Base-by-base conservation (phyloP, 2,797 vertebrate species). In the Protonibea diacanthus region DNA sequence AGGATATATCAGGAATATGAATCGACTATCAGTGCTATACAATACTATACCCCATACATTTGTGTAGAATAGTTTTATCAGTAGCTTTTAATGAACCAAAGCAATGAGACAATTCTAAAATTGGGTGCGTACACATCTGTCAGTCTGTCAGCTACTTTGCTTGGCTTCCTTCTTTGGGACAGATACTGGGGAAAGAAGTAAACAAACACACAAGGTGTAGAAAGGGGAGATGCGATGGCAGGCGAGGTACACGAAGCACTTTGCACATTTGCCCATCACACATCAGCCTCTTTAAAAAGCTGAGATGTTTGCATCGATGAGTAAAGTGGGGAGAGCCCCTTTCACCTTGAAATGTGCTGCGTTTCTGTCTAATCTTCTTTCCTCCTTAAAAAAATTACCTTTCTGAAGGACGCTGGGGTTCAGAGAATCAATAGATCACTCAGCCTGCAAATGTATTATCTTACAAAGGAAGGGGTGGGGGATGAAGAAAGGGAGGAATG, bases 361-460 rank as follows among this genome's bases (percentile, higher is more conserved):
- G 27, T 81, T 92, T 88, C 83, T 90, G 74, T 90, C 88, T 94
- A 93, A 94, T 93, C 92, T 93, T 91, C 88, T 86, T 89, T 74
- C 81, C 89, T 87, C 90, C 78, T 89, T 88, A 85, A 93, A 92
- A 93, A 93, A 93, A 93, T 88, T 90, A 92, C 86, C 86, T 91
- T 89, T 94, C 86, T 92, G 88, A 90, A 88, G 86, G 91, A 84
- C 71, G 70, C 84, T 86, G 55, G 74, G 86, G 87, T 88, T 84
- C 87, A 82, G 78, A 15, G 83, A 92, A 95, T 95, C 95, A 86
- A 95, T 95, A 94, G 89, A 92, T 95, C 94, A 93, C 92, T 90
- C 91, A 91, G 91, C 88, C 94, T 93, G 89, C 91, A 95, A 93
- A 93, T 94, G 91, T 94, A 96, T 95, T 94, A 94, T 93, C 92